A percentile compares a stretch with the other conserved stretches of the same genome.
Conservation (phyloP, 2,888 invertebrate species). For the Ellobium chinense region DNA sequence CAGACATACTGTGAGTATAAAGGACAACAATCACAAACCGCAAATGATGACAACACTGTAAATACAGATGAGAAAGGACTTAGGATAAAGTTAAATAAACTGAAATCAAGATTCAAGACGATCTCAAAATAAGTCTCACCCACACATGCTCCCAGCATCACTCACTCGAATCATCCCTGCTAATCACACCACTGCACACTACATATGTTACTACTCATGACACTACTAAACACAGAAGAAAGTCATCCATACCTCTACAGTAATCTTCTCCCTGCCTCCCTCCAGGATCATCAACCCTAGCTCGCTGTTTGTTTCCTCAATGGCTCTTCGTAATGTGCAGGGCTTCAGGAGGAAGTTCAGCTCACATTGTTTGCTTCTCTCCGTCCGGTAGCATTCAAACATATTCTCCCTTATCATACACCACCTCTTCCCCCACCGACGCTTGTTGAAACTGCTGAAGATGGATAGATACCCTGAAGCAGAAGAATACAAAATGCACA, state of each 20-base stretch:
- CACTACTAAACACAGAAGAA: too few relatives aligned
- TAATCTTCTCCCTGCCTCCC: constrained; percentile 62
- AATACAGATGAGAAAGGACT: too few relatives aligned
- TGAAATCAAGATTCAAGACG: too few relatives aligned
- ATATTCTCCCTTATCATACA: constrained; percentile 66
- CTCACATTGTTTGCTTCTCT: constrained; percentile 62
- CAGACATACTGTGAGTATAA: too few relatives aligned
- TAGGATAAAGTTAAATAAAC: too few relatives aligned
- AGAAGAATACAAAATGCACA: background rate
- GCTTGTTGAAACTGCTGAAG: constrained; percentile 71
- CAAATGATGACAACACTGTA: too few relatives aligned
- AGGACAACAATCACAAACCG: too few relatives aligned
- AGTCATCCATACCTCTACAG: constrained; percentile 73
- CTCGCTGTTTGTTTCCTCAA: constrained; percentile 68
- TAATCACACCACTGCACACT: too few relatives aligned
- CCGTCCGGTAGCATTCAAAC: constrained; percentile 69
- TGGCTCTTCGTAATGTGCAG: constrained; percentile 64
- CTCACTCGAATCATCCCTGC: too few relatives aligned
- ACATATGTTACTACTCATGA: too few relatives aligned
- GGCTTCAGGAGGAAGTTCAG: constrained; percentile 63
- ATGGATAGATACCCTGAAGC: constrained; percentile 65
- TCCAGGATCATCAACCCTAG: constrained; percentile 67
- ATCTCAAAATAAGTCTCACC: too few relatives aligned
- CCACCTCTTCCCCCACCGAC: constrained; percentile 70
- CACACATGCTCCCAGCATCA: too few relatives aligned